Conservation (phyloP, 1,140 invertebrate species). For the Drosophila nikananu region DNA sequence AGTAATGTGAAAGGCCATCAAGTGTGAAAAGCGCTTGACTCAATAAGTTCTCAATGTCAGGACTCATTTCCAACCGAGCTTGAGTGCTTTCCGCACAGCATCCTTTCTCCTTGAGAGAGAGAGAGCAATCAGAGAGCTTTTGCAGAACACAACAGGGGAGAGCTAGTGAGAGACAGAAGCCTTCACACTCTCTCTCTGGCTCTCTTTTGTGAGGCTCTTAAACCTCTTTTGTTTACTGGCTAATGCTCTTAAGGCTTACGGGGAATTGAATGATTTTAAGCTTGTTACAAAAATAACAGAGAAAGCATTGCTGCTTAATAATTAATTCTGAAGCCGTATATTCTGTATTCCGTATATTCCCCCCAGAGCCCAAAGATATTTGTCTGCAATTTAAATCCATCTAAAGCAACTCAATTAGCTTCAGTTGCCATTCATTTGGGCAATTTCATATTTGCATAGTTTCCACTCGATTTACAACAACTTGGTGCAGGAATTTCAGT, state of each 20-base stretch:
- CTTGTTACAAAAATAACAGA: slow-evolving; percentile 1
- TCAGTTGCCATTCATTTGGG: slow-evolving; percentile 34
- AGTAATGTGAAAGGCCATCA: slow-evolving; percentile 54
- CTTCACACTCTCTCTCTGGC: background rate
- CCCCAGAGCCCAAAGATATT: slow-evolving; percentile 11
- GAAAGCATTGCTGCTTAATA: slow-evolving; percentile 3
- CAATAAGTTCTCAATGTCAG: slow-evolving; percentile 64
- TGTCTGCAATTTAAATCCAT: slow-evolving; percentile 21
- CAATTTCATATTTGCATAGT: slow-evolving; percentile 18
- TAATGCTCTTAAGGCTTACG: slow-evolving; percentile 26
- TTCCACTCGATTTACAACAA: slow-evolving; percentile 32
- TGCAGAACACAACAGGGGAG: slow-evolving; percentile 2
- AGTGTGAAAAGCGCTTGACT: slow-evolving; percentile 68
- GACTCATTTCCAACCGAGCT: slow-evolving; percentile 28
- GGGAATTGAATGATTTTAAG: background rate
- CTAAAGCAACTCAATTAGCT: slow-evolving; percentile 32
- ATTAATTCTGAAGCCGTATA: slow-evolving; percentile 19
- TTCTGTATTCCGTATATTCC: slow-evolving; percentile 7
- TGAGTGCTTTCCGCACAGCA: slow-evolving; percentile 39
- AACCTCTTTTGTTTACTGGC: background rate
- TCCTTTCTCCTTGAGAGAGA: slow-evolving; percentile 33
- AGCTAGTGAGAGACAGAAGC: background rate
- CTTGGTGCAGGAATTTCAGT: background rate
- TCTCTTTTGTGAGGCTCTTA: slow-evolving; percentile 6
- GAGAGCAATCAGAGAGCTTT: slow-evolving; percentile 24